These are phyloP conservation scores for Sterna hirundo DNA, from an alignment of 2,113 vertebrate genomes.

Conservation along the genomic window DNA sequence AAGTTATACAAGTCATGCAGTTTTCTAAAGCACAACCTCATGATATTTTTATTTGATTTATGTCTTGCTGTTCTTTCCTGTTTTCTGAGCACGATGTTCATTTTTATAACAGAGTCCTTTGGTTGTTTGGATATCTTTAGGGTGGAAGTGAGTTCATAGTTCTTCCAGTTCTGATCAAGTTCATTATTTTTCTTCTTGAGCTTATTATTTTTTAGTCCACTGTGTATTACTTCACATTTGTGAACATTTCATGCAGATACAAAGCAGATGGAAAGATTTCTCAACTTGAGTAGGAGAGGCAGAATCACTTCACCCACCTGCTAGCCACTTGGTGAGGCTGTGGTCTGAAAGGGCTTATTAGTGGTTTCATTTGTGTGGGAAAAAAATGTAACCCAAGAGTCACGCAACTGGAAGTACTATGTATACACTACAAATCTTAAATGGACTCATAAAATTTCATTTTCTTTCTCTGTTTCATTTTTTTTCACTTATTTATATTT, in stretches of 20 bases:
- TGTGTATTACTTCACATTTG: conserved; percentile 51
- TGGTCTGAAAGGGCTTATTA: not conserved
- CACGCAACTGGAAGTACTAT: not conserved
- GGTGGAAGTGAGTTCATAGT: conserved; percentile 50
- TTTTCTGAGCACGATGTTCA: conserved; percentile 27
- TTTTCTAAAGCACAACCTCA: conserved; percentile 3
- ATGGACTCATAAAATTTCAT: not conserved
- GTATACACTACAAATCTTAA: not conserved
- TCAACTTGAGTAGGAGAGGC: not conserved
- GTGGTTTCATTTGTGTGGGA: not conserved
- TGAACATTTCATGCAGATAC: conserved; percentile 27
- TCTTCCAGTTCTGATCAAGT: conserved; percentile 45
- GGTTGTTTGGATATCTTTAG: conserved; percentile 37
- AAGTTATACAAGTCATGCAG: not conserved
- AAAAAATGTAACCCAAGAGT: not conserved
- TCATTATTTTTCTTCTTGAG: conserved; percentile 29
- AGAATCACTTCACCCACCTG: conserved; percentile 22
- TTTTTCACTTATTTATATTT: not conserved
- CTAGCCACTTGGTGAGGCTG: not conserved
- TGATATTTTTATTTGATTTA: conserved; percentile 61
- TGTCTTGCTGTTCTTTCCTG: conserved; percentile 51
- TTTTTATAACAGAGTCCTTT: conserved; percentile 12
- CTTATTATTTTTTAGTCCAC: conserved; percentile 28
- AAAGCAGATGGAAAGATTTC: conserved; percentile 41
- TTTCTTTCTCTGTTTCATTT: not conserved